Percentiles rank a stretch among this genome's conserved stretches.
These are phyloP conservation scores for Temnothorax nylanderi DNA, from an alignment of 1,140 invertebrate genomes.

Conservation along the genomic window DNA sequence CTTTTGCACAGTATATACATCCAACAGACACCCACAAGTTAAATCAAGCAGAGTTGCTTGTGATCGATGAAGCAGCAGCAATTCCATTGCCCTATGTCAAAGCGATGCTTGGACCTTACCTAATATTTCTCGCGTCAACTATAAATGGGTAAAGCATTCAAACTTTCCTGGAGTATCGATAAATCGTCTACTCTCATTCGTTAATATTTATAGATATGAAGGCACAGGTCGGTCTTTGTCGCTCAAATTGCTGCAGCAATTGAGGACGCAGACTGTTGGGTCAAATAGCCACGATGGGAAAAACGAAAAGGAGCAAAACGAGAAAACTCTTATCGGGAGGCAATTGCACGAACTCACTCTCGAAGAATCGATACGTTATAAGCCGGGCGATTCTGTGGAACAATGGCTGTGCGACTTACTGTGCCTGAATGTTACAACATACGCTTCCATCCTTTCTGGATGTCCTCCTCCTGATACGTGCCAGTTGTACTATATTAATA, in stretches of 20 bases:
- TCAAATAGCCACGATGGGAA: constrained; percentile 83
- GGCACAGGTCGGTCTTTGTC: constrained; percentile 98
- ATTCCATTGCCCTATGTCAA: constrained; percentile 98
- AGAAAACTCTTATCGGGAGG: constrained; percentile 82
- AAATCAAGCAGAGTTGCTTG: constrained; percentile 96
- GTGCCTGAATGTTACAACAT: constrained; percentile 94
- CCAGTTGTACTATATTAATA: constrained; percentile 96
- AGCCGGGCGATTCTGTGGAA: constrained; percentile 95
- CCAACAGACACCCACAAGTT: constrained; percentile 96
- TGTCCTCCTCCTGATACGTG: constrained; percentile 96
- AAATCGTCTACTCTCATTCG: neutral
- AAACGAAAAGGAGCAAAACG: constrained; percentile 80
- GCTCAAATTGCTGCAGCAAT: constrained; percentile 97
- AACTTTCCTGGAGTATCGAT: neutral
- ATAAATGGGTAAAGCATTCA: constrained; percentile 91
- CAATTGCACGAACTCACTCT: constrained; percentile 89
- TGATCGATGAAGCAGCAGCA: constrained; percentile 99
- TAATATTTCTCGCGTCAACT: constrained; percentile 98
- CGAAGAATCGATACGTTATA: constrained; percentile 98
- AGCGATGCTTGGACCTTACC: constrained; percentile 95
- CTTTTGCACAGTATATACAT: constrained; percentile 93
- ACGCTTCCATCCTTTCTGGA: constrained; percentile 89
- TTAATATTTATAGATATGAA: constrained; percentile 91
- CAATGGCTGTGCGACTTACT: constrained; percentile 96
- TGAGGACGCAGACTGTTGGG: constrained; percentile 88